These are phyloP conservation scores for Malthinus flaveolus DNA, from an alignment of 2,888 invertebrate genomes.

Conservation along the genomic window DNA sequence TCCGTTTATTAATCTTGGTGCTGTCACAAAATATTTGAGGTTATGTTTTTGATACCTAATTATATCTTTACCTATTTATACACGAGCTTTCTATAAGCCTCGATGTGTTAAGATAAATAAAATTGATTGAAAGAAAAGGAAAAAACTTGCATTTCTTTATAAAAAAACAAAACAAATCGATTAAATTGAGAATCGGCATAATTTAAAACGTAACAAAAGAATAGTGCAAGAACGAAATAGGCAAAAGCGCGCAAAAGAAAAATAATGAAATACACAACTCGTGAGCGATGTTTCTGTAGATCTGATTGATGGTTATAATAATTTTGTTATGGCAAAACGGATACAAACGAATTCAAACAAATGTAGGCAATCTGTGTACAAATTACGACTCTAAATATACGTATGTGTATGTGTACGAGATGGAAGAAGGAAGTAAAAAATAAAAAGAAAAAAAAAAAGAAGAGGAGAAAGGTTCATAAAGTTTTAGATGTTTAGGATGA, in stretches of 20 bases:
- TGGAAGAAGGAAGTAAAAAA: constrained; percentile 2
- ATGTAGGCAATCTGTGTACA: constrained; percentile 28
- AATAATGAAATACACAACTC: constrained; percentile 14
- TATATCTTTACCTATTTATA: too few species aligned
- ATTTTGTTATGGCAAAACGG: constrained; percentile 18
- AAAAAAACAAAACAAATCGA: neutral
- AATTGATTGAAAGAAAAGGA: too few species aligned
- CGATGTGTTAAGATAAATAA: too few species aligned
- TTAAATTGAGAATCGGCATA: constrained; percentile 16
- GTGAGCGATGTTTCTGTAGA: constrained; percentile 15
- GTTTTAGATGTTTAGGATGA: constrained; percentile 28
- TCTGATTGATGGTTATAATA: constrained; percentile 24
- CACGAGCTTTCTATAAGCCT: too few species aligned
- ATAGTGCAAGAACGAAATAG: neutral
- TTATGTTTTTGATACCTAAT: too few species aligned
- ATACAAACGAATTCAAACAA: constrained; percentile 24
- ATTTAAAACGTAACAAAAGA: constrained; percentile 4
- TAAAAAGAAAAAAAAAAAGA: constrained; percentile 19
- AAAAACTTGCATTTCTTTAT: too few species aligned
- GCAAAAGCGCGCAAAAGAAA: neutral
- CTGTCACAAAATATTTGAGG: too few species aligned
- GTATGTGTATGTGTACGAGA: constrained; percentile 7
- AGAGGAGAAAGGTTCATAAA: constrained; percentile 25
- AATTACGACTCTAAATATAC: constrained; percentile 28
- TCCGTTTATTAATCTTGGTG: too few species aligned